Percentiles rank a stretch among this genome's conserved stretches.
Evolutionary conservation across 2,113 vertebrate species (phyloP).

Genomic region (Mixornis gularis): DNA sequence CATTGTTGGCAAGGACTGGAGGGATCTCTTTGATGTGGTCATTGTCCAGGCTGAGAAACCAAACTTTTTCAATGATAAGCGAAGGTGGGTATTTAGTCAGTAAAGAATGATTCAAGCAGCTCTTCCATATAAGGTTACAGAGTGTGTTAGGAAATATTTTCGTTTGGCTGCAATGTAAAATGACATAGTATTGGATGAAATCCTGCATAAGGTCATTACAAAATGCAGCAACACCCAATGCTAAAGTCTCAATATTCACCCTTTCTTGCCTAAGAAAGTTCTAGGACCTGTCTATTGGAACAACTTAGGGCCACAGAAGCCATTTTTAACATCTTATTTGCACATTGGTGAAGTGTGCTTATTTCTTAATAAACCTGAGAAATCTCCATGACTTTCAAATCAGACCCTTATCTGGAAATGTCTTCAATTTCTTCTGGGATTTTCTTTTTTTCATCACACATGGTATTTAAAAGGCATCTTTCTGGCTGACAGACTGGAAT

Average conservation of each 20-base stretch:
- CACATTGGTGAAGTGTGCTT: not conserved
- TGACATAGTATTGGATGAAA: not conserved
- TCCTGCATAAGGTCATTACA: not conserved
- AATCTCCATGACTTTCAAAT: not conserved
- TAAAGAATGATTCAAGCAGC: not conserved
- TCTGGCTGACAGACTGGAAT: not conserved
- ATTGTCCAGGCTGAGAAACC: slow-evolving; percentile 98
- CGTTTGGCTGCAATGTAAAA: not conserved
- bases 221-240: not conserved
- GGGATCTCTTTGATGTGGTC: slow-evolving; percentile 94
- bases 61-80: slow-evolving; percentile 93
- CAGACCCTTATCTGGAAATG: not conserved
- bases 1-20: slow-evolving; percentile 96
- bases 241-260: not conserved
- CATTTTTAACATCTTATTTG: not conserved
- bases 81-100: slow-evolving; percentile 78
- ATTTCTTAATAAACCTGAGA: not conserved
- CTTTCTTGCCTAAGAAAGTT: not conserved
- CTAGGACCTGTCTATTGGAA: not conserved
- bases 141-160: not conserved
- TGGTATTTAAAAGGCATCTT: not conserved
- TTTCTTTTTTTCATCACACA: not conserved
- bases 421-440: not conserved
- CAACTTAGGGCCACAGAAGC: not conserved
- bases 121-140: not conserved